phyloP scores from a whole-genome alignment of 2,797 vertebrate genomes.

The Notamacropus eugenii region DNA sequence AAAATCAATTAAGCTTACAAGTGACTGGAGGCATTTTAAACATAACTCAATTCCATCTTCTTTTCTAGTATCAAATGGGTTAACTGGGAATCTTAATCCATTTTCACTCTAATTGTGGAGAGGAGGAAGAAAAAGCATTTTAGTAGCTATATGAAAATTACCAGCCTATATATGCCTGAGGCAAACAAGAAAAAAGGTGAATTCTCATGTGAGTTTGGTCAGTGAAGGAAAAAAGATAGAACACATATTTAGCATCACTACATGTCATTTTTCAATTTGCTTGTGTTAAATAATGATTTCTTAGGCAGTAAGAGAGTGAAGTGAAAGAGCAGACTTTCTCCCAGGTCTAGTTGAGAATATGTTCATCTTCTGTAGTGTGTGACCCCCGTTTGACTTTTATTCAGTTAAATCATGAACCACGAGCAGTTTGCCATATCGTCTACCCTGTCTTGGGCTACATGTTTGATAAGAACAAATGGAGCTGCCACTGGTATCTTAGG shows the following conservation, averaged over 20 bases:
- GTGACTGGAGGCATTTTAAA: background rate
- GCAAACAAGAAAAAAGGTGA: slow-evolving; percentile 87
- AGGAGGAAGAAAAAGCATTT: slow-evolving; percentile 84
- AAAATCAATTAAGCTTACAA: background rate
- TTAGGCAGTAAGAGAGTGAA: slow-evolving; percentile 64
- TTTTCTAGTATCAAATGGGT: slow-evolving; percentile 40
- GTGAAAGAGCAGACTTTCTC: slow-evolving; percentile 79
- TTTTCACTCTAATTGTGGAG: slow-evolving; percentile 65
- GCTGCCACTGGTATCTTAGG: slow-evolving; percentile 83
- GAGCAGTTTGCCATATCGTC: slow-evolving; percentile 82
- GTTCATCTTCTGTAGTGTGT: slow-evolving; percentile 30
- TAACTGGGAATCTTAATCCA: slow-evolving; percentile 57
- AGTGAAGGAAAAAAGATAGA: slow-evolving; percentile 79
- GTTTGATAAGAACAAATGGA: slow-evolving; percentile 88
- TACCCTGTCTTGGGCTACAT: slow-evolving; percentile 88
- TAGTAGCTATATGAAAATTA: slow-evolving; percentile 90
- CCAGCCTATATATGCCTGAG: slow-evolving; percentile 88
- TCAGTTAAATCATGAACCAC: slow-evolving; percentile 83
- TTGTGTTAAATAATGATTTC: slow-evolving; percentile 83
- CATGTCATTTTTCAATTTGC: slow-evolving; percentile 83
- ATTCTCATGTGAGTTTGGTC: slow-evolving; percentile 91
- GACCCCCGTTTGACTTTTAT: slow-evolving; percentile 25
- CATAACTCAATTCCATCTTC: background rate
- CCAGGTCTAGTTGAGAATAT: slow-evolving; percentile 29
- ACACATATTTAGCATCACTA: slow-evolving; percentile 87